Conservation (phyloP, 2,888 invertebrate genomes). For the Mythimna vitellina region DNA sequence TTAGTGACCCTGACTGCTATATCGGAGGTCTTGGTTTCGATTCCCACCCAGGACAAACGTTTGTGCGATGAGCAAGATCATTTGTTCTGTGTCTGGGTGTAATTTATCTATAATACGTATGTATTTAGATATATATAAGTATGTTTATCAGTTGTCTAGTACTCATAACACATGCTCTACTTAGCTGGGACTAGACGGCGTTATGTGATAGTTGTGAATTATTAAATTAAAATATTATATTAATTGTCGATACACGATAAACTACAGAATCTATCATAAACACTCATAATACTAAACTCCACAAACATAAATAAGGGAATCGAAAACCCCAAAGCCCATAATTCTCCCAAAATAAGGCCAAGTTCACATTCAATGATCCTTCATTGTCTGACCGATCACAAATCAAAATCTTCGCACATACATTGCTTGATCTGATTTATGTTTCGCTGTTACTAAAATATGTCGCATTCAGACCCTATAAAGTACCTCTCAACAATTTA, state of each 20-base stretch:
- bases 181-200: no score
- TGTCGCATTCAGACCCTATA: constrained; percentile 72
- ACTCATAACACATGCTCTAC: no score
- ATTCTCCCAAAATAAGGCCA: constrained; percentile 58
- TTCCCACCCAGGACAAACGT: no score
- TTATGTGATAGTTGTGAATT: no score
- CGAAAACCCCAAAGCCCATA: constrained; percentile 41
- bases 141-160: no score
- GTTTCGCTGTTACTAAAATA: constrained; percentile 78
- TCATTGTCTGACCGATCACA: constrained; percentile 71
- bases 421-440: constrained; percentile 80
- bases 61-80: no score
- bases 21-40: no score
- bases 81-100: no score
- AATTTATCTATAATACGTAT: no score
- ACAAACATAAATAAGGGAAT: constrained; percentile 41
- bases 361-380: constrained; percentile 58
- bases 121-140: no score
- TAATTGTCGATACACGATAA: background rate
- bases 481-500: constrained; percentile 52
- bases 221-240: no score
- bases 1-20: no score
- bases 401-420: constrained; percentile 73
- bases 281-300: background rate
- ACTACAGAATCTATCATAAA: background rate